Base-by-base conservation (phyloP, 2,888 invertebrate species). In the Platycheirus rosarum region DNA sequence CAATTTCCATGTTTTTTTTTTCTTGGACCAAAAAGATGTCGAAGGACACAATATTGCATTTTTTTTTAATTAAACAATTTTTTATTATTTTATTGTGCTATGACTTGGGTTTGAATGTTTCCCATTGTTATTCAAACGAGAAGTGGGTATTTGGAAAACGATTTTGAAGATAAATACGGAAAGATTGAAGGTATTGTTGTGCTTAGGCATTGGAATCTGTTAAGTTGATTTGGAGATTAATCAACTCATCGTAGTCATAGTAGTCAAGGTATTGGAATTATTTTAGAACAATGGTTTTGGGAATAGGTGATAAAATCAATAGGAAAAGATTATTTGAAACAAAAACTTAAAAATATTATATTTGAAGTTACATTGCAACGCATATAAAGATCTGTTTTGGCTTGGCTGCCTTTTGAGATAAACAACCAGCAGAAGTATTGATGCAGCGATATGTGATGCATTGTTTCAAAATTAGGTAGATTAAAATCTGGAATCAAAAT, bases 21-120 rank as follows among this genome's bases (percentile, higher is more conserved):
- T 37, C 40, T 23, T 26, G 13, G 23, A 18, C n/a, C n/a, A 16
- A 51, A 13, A 44, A 26, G 46, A 26, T 20, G 40, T 23, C 49
- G 68, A 79, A 80, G 79, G 79, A 69, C 79, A 75, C 44, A 57
- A 18, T 3, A 23, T 9, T 14, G 18, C 29, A 32, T 32, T 13
- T 60, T 44, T 42, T 55, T 57, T 74, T 79, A 68, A 78, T 78
- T 78, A 78, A 78, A 78, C 60, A 69, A 63, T 77, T 77, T 77
- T 63, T 77, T 70, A 68, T 53, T 32, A 37, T 69, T 71, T 44
- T 73, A 63, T 55, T 68, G 20, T 73, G 60, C 20, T 70, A 23
- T 44, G 69, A 55, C 53, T 48, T 37, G 46, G 53, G 40, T 13
- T 26, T 26, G 53, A 63, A 74, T 79, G 69, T 76, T 55, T 55